phyloP scores from a whole-genome alignment of 2,113 vertebrate species.

The Solea senegalensis region DNA sequence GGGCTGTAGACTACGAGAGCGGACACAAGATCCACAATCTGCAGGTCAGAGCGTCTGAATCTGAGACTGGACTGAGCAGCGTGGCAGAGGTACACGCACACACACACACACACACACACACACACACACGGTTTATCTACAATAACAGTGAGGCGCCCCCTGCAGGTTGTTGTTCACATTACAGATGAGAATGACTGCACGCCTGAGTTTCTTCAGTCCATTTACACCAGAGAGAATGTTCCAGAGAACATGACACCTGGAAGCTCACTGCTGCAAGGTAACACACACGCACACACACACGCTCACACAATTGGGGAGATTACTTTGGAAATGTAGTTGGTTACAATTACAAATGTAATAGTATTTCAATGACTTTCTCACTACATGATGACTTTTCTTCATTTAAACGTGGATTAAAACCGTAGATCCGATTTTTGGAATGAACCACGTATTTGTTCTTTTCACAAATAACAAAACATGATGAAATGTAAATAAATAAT shows the following conservation, averaged over 20 bases:
- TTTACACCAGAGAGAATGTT: slow-evolving; percentile 88
- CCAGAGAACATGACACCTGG: slow-evolving; percentile 84
- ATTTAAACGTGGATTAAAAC: neutral
- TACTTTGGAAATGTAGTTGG: too few relatives aligned
- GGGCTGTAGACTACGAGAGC: slow-evolving; percentile 84
- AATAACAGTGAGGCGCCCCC: neutral
- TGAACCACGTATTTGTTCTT: too few relatives aligned
- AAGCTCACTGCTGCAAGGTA: slow-evolving; percentile 88
- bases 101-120: neutral
- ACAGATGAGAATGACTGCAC: slow-evolving; percentile 90
- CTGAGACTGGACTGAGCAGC: slow-evolving; percentile 83
- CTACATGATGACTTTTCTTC: neutral
- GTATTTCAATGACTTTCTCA: too few relatives aligned
- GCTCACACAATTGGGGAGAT: slow-evolving; percentile 1
- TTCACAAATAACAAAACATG: too few relatives aligned
- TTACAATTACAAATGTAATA: too few relatives aligned
- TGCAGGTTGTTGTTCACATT: slow-evolving; percentile 86
- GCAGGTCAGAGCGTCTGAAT: slow-evolving; percentile 84
- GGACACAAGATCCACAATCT: slow-evolving; percentile 86
- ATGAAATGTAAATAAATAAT: too few relatives aligned
- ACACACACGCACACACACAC: slow-evolving; percentile 24
- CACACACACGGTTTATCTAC: neutral
- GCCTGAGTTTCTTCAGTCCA: slow-evolving; percentile 89
- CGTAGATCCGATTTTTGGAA: too few relatives aligned
- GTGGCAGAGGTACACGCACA: slow-evolving; percentile 84